Conservation (phyloP, 2,797 vertebrate species). For the Orientallactaga sibirica region DNA sequence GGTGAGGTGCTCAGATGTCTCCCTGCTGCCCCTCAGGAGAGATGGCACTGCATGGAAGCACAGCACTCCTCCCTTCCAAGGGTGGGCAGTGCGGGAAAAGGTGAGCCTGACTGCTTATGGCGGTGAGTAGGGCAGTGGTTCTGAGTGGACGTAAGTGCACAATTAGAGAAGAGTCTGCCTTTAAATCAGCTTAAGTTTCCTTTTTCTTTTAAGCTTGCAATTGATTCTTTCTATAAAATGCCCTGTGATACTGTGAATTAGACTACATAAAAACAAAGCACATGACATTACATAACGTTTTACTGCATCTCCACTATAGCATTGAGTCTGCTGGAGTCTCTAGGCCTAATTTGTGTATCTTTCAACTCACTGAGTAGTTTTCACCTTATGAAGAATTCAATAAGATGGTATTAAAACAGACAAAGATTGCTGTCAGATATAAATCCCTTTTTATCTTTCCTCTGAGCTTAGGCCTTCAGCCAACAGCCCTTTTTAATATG, state of each 20-base stretch:
- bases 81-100: not conserved
- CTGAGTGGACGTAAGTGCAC: constrained; percentile 47
- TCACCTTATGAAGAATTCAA: constrained; percentile 81
- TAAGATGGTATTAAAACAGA: constrained; percentile 81
- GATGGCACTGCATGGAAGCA: not conserved
- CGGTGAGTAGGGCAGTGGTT: not conserved
- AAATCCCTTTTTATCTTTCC: constrained; percentile 79
- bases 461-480: constrained; percentile 62
- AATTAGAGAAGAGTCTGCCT: constrained; percentile 61
- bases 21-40: not conserved
- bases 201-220: constrained; percentile 71
- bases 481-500: constrained; percentile 66
- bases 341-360: constrained; percentile 78
- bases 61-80: not conserved
- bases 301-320: constrained; percentile 70
- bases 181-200: constrained; percentile 75
- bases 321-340: constrained; percentile 65
- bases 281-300: constrained; percentile 74
- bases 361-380: constrained; percentile 73
- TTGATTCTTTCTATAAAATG: constrained; percentile 74
- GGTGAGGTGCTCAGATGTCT: not conserved
- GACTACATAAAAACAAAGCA: constrained; percentile 77
- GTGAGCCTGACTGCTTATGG: not conserved
- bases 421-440: constrained; percentile 76
- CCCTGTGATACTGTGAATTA: constrained; percentile 73